These are phyloP conservation scores for Pantherophis alleghaniensis DNA, from an alignment of 2,797 vertebrate species.

Conservation along the genomic window DNA sequence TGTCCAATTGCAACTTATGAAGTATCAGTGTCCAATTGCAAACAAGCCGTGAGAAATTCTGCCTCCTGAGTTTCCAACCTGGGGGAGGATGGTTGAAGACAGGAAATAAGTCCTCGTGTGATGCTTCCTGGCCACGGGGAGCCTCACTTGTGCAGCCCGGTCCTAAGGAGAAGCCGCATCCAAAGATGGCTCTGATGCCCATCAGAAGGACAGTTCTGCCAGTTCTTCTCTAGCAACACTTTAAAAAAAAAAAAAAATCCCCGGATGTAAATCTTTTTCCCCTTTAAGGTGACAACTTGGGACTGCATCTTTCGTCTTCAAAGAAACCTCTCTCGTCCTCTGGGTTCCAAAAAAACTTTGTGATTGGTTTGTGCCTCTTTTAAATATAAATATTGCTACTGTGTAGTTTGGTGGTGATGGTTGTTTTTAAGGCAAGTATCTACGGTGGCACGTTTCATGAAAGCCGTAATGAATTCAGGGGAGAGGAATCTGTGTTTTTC, in stretches of 20 bases:
- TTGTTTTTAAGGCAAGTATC: slow-evolving; percentile 22
- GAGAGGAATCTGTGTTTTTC: slow-evolving; percentile 72
- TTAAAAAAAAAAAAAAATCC: background rate
- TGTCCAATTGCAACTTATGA: background rate
- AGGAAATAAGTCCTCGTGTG: background rate
- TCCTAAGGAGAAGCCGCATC: background rate
- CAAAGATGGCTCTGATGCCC: background rate
- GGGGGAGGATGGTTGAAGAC: background rate
- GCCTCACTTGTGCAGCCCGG: background rate
- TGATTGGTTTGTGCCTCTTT: slow-evolving; percentile 62
- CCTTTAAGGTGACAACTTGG: background rate
- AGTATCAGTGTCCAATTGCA: background rate
- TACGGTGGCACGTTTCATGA: slow-evolving; percentile 22
- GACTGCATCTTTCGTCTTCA: background rate
- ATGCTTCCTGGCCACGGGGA: background rate
- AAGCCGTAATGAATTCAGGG: slow-evolving; percentile 65
- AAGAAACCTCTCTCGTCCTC: slow-evolving; percentile 35
- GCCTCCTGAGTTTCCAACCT: background rate
- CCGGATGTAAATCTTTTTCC: background rate
- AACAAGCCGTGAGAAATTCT: background rate
- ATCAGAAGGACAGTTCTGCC: no score
- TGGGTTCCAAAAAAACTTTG: slow-evolving; percentile 45
- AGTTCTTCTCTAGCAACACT: background rate
- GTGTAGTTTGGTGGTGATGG: slow-evolving; percentile 24
- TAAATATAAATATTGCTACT: slow-evolving; percentile 53